Base-by-base conservation (phyloP, 2,888 invertebrate genomes). In the Isoperla grammatica region DNA sequence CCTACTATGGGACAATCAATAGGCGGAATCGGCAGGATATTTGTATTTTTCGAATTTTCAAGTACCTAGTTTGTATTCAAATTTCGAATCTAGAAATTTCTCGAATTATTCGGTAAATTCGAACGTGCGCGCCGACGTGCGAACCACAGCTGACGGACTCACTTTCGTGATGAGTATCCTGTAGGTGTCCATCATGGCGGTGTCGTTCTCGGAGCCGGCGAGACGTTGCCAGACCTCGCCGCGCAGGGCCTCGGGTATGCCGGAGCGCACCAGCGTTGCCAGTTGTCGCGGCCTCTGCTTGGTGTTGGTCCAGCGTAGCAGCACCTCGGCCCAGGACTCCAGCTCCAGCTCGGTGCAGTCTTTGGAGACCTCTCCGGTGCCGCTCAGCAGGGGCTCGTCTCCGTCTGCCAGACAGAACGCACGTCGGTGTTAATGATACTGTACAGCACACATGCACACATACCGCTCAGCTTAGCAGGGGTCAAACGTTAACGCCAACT, bases 201-300 rank as follows among this genome's bases (percentile, higher is more conserved):
- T 82, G 69, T 88, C 87, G 71, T 88, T 88, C 68, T 91, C 89
- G 58, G 92, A 88, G 42, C 90, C 90, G 13, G 95, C 90, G 65
- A 99, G 78, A 61, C 97, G 82, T 73, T 96, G 95, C 99, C 99
- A 99, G 50, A 99, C 95, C 76, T 96, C 95, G 0, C 96, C 96
- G 42, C 99, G 82, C 35, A 99, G 78, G 0, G 97, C 95, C 74
- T 99, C 98, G 0, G 98, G 99, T 56, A 99, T 89, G 0, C 98
- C 97, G 64, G 85, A 79, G 46, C 86, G 83, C 0, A 95, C 90
- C 43, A 96, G 75, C n/a, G 86, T 78, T 1, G 83, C 79, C 55
- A 97, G 75, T 64, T 92, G 87, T 65, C 90, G 88, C 0, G 98
- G 96, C n/a, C 91, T 79, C 12, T 13, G 85, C 84, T 50, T 61